Base-by-base conservation (phyloP, 1,140 invertebrate species). In the Latrodectus geometricus region DNA sequence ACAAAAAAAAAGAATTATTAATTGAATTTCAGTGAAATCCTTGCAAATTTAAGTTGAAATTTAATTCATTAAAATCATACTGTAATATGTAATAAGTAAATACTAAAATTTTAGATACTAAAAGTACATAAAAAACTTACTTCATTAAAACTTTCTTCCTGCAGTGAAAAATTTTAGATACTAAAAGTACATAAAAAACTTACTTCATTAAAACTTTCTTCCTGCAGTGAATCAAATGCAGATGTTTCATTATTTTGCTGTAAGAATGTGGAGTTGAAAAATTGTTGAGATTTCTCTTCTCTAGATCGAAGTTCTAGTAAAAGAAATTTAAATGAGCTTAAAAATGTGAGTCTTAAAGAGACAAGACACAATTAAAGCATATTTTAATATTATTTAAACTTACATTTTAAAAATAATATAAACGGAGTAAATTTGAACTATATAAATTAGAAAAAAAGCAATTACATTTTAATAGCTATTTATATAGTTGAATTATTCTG, bases 281-380 rank as follows among this genome's bases (percentile, higher is more conserved):
- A 97, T 49, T 95, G 94, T 87, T 95, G 95, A 48, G 96, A 97
- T 88, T 96, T 93, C 90, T 98, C 96, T 92, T 98, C 97, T 89
- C 96, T 93, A 0, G 94, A 95, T 88, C 97, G 96, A 9, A 98
- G 92, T 89, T 96, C 94, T 95, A 89, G 61, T 14, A 88, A 87
- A 88, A 88, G 20, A 85, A 86, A 81, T 35, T 70, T 52, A 69
- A 80, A 70, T 14, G 21, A 12, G 9, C 48, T 8, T 8, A 2
- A 70, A 70, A 23, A 54, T 50, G 20, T 9, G 4, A 20, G 21
- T 9, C 35, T 7, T 11, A 8, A 77, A 65, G 0, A 56, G 1
- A 69, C 17, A n/a, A 69, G n/a, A n/a, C n/a, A n/a, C n/a, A n/a
- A n/a, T n/a, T 69, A 3, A 23, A 35, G 5, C 5, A 35, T 35